Conservation (phyloP, 2,797 vertebrate species). For the Cephalopachus bancanus region DNA sequence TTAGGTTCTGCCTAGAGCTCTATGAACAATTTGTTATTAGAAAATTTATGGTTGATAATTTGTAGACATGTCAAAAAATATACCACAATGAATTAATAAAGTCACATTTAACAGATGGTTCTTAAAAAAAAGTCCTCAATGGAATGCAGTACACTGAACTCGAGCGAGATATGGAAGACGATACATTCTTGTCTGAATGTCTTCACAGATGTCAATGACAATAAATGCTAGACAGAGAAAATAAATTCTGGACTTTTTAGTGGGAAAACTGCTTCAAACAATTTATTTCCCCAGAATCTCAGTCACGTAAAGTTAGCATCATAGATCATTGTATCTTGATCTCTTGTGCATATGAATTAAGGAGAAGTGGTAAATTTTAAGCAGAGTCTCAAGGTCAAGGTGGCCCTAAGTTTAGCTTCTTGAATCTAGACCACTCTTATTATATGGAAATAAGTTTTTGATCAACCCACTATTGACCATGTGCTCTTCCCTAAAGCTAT, state of each 20-base stretch:
- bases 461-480: neutral
- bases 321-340: neutral
- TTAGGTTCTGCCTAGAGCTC: constrained; percentile 65
- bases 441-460: neutral
- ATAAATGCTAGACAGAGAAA: constrained; percentile 46
- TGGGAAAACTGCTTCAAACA: constrained; percentile 43
- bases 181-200: constrained; percentile 38
- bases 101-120: constrained; percentile 79
- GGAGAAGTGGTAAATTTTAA: neutral
- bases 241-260: constrained; percentile 65
- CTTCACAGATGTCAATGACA: constrained; percentile 59
- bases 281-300: constrained; percentile 56
- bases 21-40: constrained; percentile 77
- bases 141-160: constrained; percentile 28
- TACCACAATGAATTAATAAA: constrained; percentile 80
- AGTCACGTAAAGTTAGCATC: neutral
- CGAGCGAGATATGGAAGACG: neutral
- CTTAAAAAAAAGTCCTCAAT: constrained; percentile 58
- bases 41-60: constrained; percentile 81
- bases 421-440: neutral
- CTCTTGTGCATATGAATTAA: constrained; percentile 1
- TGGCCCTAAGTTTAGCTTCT: neutral
- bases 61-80: constrained; percentile 79
- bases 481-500: neutral
- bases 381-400: neutral